Conservation (phyloP, 1,140 invertebrate genomes). For the Drosophila malerkotliana region DNA sequence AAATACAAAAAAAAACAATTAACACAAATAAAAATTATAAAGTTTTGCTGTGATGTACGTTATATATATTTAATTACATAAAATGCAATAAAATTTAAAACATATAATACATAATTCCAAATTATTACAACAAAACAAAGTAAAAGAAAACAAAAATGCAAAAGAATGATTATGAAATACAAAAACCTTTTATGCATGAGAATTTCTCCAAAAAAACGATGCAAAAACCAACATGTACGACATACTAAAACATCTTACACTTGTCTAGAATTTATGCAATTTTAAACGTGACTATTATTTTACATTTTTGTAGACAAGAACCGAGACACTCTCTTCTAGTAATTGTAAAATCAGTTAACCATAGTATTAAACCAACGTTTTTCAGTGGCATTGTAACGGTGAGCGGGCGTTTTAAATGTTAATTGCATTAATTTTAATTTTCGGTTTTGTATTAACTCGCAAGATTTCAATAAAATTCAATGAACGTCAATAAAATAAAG, state of each 20-base stretch:
- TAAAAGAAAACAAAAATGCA: conserved; percentile 23
- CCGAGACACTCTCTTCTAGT: conserved; percentile 70
- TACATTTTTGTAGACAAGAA: conserved; percentile 77
- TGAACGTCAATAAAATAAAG: conserved; percentile 61
- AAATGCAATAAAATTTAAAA: conserved; percentile 80
- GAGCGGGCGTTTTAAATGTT: conserved; percentile 74
- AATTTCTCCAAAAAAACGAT: conserved; percentile 55
- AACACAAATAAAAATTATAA: conserved; percentile 66
- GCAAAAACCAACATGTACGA: conserved; percentile 66
- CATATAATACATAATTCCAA: conserved; percentile 70
- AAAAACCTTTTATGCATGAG: conserved; percentile 72
- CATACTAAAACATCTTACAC: conserved; percentile 69
- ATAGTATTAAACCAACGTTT: conserved; percentile 75
- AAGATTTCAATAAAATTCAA: conserved; percentile 81
- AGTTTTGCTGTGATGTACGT: conserved; percentile 84
- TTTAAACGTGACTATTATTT: conserved; percentile 79
- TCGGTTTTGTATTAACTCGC: conserved; percentile 78
- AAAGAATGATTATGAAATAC: conserved; percentile 44
- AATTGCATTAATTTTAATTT: conserved; percentile 73
- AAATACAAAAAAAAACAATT: conserved; percentile 39
- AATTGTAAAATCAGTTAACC: conserved; percentile 79
- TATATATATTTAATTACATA: conserved; percentile 83
- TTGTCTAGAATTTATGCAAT: conserved; percentile 78
- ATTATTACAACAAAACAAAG: conserved; percentile 52
- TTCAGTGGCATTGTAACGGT: conserved; percentile 77